Base-by-base conservation (phyloP, 2,888 invertebrate genomes). In the Nowickia ferox region DNA sequence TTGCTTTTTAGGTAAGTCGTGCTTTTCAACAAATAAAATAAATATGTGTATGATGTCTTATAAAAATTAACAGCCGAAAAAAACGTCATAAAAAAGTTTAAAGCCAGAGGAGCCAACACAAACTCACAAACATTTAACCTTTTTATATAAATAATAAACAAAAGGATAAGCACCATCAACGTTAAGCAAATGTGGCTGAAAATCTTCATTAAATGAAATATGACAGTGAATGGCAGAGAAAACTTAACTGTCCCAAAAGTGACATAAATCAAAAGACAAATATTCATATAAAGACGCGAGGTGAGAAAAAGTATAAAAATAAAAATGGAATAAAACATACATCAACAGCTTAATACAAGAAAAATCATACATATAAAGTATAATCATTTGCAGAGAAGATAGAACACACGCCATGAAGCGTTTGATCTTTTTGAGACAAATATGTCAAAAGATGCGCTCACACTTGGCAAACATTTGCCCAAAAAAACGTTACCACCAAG, bases 211-310 rank as follows among this genome's bases (percentile, higher is more conserved):
- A 76, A 69, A 77, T 48, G 63, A 44, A 65, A 83, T 57, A 71
- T 8, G 44, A 44, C 71, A 51, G 80, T 59, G 11, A 74, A 19
- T 2, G 11, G 30, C 2, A 44, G 55, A 44, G 30, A 53, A 48
- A 78, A 69, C 15, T 57, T 59, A 44, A 44, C 42, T 71, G 65
- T 71, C 71, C 77, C 77, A 42, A 77, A 76, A 77, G 76, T 77
- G 82, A 77, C 76, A 83, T n/a, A 77, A 83, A 77, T 77, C 71
- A 76, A 63, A 69, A 76, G 69, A 76, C 69, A 82, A 82, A 63
- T 69, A 53, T 55, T 57, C 53, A 46, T 46, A 19, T 53, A 22
- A 57, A 59, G 68, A 44, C 38, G 10, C 59, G 3, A 68, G 61
- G 17, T 44, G 19, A 44, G 22, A 9, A 19, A 11, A 46, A 53